A percentile compares a stretch with the other conserved stretches of the same genome.
phyloP scores from a whole-genome alignment of 2,888 invertebrate genomes.

The Gonocerus acuteangulatus region DNA sequence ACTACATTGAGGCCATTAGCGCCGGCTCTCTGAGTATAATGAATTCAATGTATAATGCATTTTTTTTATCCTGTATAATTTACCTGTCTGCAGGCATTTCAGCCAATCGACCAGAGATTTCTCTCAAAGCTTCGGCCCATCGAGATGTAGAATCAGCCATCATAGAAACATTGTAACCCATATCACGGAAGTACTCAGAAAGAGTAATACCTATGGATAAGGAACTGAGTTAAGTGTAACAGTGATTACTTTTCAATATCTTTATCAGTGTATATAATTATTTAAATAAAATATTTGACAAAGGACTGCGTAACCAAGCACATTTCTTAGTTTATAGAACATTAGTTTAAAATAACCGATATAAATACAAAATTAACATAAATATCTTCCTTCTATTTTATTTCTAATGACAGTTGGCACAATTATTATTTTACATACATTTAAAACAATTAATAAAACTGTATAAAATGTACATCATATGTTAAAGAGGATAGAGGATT shows the following conservation, averaged over 20 bases:
- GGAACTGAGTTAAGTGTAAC: background rate
- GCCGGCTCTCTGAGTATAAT: no score
- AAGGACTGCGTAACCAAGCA: no score
- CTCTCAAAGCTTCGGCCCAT: conserved; percentile 99
- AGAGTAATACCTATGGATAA: conserved; percentile 75
- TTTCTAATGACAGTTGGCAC: no score
- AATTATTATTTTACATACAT: no score
- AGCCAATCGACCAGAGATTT: conserved; percentile 97
- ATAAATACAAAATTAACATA: background rate
- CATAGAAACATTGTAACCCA: conserved; percentile 99
- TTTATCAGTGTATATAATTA: background rate
- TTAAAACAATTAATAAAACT: no score
- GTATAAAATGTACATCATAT: no score
- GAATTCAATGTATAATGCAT: no score
- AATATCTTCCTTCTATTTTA: no score
- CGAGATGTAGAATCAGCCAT: conserved; percentile 99
- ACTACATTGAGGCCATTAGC: no score
- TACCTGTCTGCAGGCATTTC: conserved; percentile 94
- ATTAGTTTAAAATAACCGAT: background rate
- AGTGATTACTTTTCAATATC: background rate
- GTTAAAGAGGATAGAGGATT: no score
- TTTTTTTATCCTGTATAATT: no score
- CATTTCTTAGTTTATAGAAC: background rate
- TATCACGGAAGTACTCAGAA: conserved; percentile 98
- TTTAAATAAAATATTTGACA: background rate